Evolutionary conservation across 2,113 vertebrate species (phyloP).

Genomic region (Zingel zingel): DNA sequence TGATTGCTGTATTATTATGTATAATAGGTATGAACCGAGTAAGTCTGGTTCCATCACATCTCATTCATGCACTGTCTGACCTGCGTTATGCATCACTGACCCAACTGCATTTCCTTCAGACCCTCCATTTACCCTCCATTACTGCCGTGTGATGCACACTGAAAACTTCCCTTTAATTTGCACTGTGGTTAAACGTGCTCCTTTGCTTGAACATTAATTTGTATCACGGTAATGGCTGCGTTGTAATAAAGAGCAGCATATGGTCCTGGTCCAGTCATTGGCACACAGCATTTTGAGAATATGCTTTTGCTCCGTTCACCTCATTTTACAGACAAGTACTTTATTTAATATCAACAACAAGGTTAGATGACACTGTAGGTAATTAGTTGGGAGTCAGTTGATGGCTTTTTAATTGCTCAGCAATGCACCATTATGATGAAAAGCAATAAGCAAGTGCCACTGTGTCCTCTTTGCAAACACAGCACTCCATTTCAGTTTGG

Average conservation of each 20-base stretch:
- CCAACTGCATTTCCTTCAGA: conserved; percentile 1
- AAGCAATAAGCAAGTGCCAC: conserved; percentile 61
- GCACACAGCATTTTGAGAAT: conserved; percentile 43
- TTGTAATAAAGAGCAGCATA: conserved; percentile 56
- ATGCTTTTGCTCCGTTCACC: conserved; percentile 55
- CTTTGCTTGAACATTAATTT: conserved; percentile 36
- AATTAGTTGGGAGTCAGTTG: conserved; percentile 74
- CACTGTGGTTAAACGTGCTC: conserved; percentile 19
- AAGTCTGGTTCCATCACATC: conserved; percentile 31
- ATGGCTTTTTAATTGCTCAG: conserved; percentile 80
- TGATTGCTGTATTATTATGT: conserved; percentile 9
- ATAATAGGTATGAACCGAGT: conserved; percentile 12
- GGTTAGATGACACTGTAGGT: conserved; percentile 69
- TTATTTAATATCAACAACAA: conserved; percentile 73
- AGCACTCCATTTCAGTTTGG: conserved; percentile 58
- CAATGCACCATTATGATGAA: conserved; percentile 66
- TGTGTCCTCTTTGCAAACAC: conserved; percentile 66
- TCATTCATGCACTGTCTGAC: conserved; percentile 37
- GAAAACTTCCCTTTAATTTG: conserved; percentile 16
- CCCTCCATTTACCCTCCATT: conserved; percentile 11
- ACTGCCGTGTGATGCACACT: not conserved
- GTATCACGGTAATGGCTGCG: conserved; percentile 39
- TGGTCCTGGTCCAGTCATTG: conserved; percentile 49
- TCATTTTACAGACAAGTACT: conserved; percentile 71
- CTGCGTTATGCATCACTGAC: conserved; percentile 26